These are phyloP conservation scores for Serrognathus titanus DNA, from an alignment of 2,888 invertebrate genomes.

Conservation along the genomic window DNA sequence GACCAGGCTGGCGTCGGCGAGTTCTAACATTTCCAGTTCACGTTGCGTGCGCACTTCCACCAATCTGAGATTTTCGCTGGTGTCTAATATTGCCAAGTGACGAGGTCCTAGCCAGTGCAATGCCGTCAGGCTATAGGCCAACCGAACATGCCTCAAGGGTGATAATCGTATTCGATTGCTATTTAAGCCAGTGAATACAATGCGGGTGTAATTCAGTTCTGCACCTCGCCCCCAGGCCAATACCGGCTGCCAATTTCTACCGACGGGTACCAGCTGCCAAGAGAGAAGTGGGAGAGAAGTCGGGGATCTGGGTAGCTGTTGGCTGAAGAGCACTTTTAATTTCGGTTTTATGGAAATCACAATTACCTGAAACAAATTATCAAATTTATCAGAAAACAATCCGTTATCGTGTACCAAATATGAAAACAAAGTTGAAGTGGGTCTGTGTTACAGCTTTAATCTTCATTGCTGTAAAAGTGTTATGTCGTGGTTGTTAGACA, in stretches of 20 bases:
- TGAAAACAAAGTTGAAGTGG: too few relatives aligned
- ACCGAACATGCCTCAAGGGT: slow-evolving; percentile 67
- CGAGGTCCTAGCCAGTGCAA: slow-evolving; percentile 79
- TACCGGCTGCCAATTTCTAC: slow-evolving; percentile 72
- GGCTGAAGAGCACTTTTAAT: slow-evolving; percentile 74
- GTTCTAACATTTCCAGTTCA: slow-evolving; percentile 78
- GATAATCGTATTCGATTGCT: slow-evolving; percentile 50
- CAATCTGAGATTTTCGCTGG: slow-evolving; percentile 79
- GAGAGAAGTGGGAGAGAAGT: slow-evolving; percentile 84
- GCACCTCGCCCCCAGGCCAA: slow-evolving; percentile 85
- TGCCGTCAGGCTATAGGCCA: slow-evolving; percentile 70
- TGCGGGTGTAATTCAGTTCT: slow-evolving; percentile 82
- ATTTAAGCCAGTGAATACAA: slow-evolving; percentile 53
- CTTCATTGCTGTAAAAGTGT: too few relatives aligned
- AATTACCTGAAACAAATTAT: slow-evolving; percentile 56
- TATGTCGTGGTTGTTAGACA: too few relatives aligned
- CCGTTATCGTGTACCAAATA: too few relatives aligned
- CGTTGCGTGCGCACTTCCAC: slow-evolving; percentile 87
- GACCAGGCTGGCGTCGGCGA: slow-evolving; percentile 76
- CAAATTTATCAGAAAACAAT: too few relatives aligned
- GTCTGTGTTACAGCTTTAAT: too few relatives aligned
- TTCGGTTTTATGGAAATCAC: slow-evolving; percentile 75
- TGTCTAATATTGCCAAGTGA: slow-evolving; percentile 81
- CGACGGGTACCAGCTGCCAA: slow-evolving; percentile 88
- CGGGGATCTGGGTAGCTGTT: slow-evolving; percentile 66